A percentile compares a stretch with the other conserved stretches of the same genome.
Evolutionary conservation across 2,797 vertebrate species (phyloP).

Genomic region (Myiotriccus ornatus): DNA sequence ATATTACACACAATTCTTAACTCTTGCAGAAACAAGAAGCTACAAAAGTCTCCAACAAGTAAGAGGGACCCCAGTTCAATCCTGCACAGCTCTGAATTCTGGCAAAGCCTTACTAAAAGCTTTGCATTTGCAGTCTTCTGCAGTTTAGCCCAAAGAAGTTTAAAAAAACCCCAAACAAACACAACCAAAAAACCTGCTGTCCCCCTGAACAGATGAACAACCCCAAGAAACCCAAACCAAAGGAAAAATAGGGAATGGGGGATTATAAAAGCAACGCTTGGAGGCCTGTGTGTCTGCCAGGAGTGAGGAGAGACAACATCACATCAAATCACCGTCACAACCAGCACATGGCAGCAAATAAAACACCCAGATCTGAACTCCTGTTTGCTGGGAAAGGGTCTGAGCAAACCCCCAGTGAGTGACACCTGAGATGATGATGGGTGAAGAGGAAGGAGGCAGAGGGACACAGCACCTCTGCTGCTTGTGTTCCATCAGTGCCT

Average conservation of each 20-base stretch:
- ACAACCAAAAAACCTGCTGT: neutral
- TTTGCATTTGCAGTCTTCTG: neutral
- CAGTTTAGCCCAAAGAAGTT: neutral
- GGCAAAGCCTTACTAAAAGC: neutral
- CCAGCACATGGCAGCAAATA: neutral
- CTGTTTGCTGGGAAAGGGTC: neutral
- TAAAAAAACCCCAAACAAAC: too few relatives aligned
- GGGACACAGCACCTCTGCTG: neutral
- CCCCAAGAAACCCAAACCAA: neutral
- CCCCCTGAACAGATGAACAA: neutral
- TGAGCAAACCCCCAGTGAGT: neutral
- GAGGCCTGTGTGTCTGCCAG: neutral
- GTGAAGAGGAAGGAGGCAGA: neutral
- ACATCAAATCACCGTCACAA: neutral
- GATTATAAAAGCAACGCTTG: neutral
- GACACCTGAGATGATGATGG: neutral
- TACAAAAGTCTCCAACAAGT: neutral
- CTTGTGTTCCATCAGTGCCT: neutral
- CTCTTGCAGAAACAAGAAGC: neutral
- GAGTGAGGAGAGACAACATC: neutral
- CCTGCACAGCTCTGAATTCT: neutral
- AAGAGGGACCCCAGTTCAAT: neutral
- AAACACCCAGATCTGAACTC: neutral
- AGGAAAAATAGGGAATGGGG: neutral
- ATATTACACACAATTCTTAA: neutral